Conservation (phyloP, 2,888 invertebrate genomes). For the Drosophila neoperkinsi region DNA sequence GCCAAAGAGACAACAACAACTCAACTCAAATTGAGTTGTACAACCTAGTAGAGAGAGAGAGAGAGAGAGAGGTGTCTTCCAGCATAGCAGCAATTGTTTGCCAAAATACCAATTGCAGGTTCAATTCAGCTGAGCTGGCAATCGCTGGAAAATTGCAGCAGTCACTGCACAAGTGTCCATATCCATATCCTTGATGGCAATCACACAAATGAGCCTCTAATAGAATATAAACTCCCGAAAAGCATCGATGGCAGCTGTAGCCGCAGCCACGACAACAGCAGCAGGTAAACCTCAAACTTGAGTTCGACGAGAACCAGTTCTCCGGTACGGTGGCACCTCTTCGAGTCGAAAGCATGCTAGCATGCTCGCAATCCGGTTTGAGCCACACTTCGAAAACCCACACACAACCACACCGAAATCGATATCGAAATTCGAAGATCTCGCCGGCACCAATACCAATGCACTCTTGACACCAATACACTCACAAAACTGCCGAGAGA, state of each 20-base stretch:
- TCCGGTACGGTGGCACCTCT: slow-evolving; percentile 31
- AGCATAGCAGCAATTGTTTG: slow-evolving; percentile 11
- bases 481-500: slow-evolving; percentile 34
- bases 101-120: slow-evolving; percentile 28
- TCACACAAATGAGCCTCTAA: slow-evolving; percentile 84
- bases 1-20: slow-evolving; percentile 26
- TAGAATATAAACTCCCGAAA: slow-evolving; percentile 83
- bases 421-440: slow-evolving; percentile 73
- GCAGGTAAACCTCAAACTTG: slow-evolving; percentile 64
- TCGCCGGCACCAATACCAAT: slow-evolving; percentile 58
- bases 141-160: slow-evolving; percentile 46
- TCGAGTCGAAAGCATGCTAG: slow-evolving; percentile 40
- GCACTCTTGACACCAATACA: slow-evolving; percentile 55
- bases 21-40: slow-evolving; percentile 56
- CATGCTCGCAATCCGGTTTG: slow-evolving; percentile 68
- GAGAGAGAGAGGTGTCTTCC: background rate
- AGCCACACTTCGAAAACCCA: slow-evolving; percentile 53
- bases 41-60: background rate
- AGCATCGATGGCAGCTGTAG: slow-evolving; percentile 57
- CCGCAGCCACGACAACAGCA: slow-evolving; percentile 22
- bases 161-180: slow-evolving; percentile 40
- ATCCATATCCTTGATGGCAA: slow-evolving; percentile 83
- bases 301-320: slow-evolving; percentile 63
- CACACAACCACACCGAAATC: slow-evolving; percentile 18
- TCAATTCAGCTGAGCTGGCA: slow-evolving; percentile 44